Conservation (phyloP, 2,797 vertebrate species). For the Allobates femoralis region DNA sequence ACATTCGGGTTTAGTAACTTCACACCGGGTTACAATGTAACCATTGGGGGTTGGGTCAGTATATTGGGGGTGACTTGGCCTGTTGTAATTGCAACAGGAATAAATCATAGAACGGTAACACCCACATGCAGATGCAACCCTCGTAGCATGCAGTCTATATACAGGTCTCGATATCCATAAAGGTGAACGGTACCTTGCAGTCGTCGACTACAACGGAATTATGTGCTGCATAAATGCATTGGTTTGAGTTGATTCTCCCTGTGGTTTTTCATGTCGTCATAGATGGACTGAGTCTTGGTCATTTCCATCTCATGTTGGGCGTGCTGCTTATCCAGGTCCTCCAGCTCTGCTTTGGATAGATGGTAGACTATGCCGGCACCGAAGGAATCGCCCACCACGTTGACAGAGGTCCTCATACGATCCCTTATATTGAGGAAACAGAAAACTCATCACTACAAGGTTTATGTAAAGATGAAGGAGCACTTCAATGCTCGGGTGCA, state of each 20-base stretch:
- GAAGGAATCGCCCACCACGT: constrained; percentile 97
- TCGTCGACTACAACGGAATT: constrained; percentile 98
- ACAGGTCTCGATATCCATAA: constrained; percentile 91
- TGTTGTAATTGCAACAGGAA: constrained; percentile 30
- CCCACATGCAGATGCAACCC: constrained; percentile 73
- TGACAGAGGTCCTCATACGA: constrained; percentile 97
- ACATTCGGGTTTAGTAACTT: not conserved
- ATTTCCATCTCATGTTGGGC: constrained; percentile 93
- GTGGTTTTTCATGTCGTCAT: constrained; percentile 97
- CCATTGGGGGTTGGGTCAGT: constrained; percentile 7
- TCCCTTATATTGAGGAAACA: constrained; percentile 80
- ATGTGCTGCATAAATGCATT: constrained; percentile 95
- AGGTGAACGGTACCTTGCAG: constrained; percentile 97
- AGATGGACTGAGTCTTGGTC: constrained; percentile 94
- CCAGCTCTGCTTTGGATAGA: constrained; percentile 93
- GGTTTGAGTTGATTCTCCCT: constrained; percentile 98
- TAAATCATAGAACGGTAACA: constrained; percentile 47
- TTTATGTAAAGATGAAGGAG: not conserved
- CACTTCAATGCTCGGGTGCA: too few relatives aligned
- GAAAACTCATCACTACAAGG: constrained; percentile 29
- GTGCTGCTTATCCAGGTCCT: constrained; percentile 86
- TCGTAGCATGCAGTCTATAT: constrained; percentile 81
- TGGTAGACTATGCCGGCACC: constrained; percentile 98
- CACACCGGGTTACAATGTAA: not conserved
- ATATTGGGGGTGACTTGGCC: constrained; percentile 56